Evolutionary conservation across 2,797 vertebrate genomes (phyloP).

Genomic region (Epinephelus malabaricus): DNA sequence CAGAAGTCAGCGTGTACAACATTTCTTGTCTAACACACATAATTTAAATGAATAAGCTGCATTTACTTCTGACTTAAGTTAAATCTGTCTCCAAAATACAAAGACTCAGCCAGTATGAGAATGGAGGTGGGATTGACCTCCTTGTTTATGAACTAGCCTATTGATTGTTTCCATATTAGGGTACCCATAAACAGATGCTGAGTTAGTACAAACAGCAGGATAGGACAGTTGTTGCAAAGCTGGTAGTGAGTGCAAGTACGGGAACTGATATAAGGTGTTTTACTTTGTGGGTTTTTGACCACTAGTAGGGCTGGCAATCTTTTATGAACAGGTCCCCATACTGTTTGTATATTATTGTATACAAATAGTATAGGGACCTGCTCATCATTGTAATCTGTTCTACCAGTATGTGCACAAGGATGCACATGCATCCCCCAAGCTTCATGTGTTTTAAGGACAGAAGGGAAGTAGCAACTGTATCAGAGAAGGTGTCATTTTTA

Average conservation of each 20-base stretch:
- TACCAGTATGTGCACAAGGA: background rate
- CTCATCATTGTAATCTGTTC: no score
- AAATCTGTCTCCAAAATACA: slow-evolving; percentile 8
- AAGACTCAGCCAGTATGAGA: slow-evolving; percentile 4
- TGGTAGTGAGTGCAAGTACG: slow-evolving; percentile 17
- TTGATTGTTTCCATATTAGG: slow-evolving; percentile 43
- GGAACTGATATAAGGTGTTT: background rate
- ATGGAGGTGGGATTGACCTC: slow-evolving; percentile 16
- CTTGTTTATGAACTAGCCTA: slow-evolving; percentile 24
- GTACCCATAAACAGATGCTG: slow-evolving; percentile 25
- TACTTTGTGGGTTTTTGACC: slow-evolving; percentile 18
- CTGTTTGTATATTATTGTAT: no score
- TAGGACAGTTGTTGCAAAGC: background rate
- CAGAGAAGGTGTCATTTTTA: background rate
- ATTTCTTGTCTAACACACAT: background rate
- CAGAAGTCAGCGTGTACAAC: background rate
- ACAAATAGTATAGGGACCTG: no score
- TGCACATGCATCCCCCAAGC: background rate
- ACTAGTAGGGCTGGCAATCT: background rate
- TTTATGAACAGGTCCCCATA: slow-evolving; percentile 3
- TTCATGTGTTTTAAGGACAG: background rate
- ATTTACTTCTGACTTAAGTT: background rate
- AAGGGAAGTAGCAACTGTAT: background rate
- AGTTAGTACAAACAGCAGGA: slow-evolving; percentile 14
- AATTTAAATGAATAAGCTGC: background rate